Evolutionary conservation across 2,797 vertebrate species (phyloP).

Genomic region (Periparus ater): DNA sequence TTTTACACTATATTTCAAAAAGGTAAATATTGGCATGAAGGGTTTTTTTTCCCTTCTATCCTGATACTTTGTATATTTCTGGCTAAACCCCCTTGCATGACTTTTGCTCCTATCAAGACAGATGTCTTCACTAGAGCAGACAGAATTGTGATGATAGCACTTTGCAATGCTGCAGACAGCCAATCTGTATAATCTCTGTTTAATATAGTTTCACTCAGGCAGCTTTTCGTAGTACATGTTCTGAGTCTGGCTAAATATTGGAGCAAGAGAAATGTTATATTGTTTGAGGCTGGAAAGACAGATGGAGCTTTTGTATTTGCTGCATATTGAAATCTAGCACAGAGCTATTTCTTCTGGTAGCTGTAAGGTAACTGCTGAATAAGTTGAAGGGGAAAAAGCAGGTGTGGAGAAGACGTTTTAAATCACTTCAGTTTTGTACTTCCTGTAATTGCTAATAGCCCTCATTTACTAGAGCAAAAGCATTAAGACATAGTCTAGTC

Average conservation of each 20-base stretch:
- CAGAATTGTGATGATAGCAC: background rate
- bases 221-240: background rate
- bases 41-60: background rate
- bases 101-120: background rate
- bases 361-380: background rate
- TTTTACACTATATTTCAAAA: background rate
- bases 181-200: background rate
- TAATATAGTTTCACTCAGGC: background rate
- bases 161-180: background rate
- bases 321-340: background rate
- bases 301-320: background rate
- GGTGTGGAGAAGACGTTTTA: background rate
- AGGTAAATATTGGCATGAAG: accelerated
- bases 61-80: background rate
- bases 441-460: background rate
- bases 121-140: background rate
- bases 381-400: background rate
- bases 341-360: background rate
- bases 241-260: background rate
- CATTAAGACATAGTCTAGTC: background rate
- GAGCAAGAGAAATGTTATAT: background rate
- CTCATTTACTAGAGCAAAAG: background rate
- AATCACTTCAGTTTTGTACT: background rate
- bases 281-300: background rate
- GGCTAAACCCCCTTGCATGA: background rate